These are phyloP conservation scores for Talpa occidentalis DNA, from an alignment of 2,113 vertebrate genomes.

Conservation along the genomic window DNA sequence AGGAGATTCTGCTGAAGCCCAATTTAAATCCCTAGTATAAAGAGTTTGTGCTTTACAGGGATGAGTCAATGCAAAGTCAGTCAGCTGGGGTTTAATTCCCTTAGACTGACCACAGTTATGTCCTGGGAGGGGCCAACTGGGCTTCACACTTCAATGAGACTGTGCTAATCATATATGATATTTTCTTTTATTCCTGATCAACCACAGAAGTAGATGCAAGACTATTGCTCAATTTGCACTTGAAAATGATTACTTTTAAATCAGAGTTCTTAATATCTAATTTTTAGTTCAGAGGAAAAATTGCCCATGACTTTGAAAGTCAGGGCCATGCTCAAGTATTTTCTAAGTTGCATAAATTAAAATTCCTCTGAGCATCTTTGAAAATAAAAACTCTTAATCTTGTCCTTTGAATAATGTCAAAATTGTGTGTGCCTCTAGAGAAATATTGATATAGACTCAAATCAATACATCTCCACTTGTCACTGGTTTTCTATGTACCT, in stretches of 20 bases:
- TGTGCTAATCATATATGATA: neutral
- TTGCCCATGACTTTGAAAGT: neutral
- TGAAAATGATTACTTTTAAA: slow-evolving; percentile 35
- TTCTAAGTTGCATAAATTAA: slow-evolving; percentile 10
- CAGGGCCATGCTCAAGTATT: neutral
- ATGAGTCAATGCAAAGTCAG: neutral
- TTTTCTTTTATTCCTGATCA: neutral
- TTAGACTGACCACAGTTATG: neutral
- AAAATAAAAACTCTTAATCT: slow-evolving; percentile 8
- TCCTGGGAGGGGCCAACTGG: neutral
- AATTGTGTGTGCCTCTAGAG: slow-evolving; percentile 2
- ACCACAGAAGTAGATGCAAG: neutral
- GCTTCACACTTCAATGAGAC: neutral
- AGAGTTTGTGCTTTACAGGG: neutral
- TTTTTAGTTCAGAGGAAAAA: slow-evolving; percentile 45
- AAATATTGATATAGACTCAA: slow-evolving; percentile 48
- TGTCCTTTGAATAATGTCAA: slow-evolving; percentile 52
- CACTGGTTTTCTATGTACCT: neutral
- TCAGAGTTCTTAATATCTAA: neutral
- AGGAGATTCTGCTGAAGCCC: slow-evolving; percentile 59
- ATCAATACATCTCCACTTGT: neutral
- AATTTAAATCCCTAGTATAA: slow-evolving; percentile 68
- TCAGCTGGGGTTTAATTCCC: neutral
- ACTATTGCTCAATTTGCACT: neutral
- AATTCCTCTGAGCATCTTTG: neutral